Conservation (phyloP, 2,113 vertebrate species). For the Corythaeola cristata region DNA sequence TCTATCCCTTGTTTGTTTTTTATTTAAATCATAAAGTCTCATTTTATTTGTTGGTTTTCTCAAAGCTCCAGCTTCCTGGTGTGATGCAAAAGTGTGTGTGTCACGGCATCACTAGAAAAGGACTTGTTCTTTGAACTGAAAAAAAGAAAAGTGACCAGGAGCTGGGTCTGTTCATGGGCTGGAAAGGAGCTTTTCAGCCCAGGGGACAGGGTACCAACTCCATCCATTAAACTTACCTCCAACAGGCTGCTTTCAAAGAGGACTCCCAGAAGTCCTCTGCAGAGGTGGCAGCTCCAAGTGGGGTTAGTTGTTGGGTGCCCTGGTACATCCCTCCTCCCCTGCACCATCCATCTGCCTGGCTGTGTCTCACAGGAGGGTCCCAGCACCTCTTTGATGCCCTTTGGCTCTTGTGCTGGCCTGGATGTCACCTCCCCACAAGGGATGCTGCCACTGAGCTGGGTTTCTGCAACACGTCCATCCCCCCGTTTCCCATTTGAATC, state of each 20-base stretch:
- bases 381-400: neutral
- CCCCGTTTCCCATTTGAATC: neutral
- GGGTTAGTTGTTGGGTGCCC: neutral
- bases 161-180: neutral
- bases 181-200: neutral
- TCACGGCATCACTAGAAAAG: neutral
- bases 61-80: neutral
- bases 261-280: neutral
- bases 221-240: neutral
- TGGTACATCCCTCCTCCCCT: neutral
- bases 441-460: neutral
- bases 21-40: neutral
- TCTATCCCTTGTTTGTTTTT: neutral
- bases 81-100: rapidly evolving
- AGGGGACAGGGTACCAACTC: neutral
- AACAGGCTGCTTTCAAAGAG: neutral
- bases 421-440: neutral
- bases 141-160: neutral
- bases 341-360: neutral
- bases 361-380: neutral
- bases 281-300: neutral
- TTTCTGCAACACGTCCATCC: neutral
- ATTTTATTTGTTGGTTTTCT: neutral
- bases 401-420: rapidly evolving
- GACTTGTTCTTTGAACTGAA: neutral